phyloP scores from a whole-genome alignment of 2,888 invertebrate genomes.

The Lottia gigantea region DNA sequence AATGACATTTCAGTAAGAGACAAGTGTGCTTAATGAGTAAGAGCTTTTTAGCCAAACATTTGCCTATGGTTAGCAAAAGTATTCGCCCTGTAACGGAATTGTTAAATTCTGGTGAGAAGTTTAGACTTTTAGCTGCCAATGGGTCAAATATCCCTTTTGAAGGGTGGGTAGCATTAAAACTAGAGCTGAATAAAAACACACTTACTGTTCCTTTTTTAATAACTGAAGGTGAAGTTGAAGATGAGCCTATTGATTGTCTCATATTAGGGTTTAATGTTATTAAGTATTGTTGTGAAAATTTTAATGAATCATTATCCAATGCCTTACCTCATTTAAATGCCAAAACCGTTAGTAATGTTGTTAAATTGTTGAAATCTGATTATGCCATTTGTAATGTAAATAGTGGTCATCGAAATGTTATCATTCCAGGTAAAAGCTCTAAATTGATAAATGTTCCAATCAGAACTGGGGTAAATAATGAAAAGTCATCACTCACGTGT shows the following conservation, averaged over 20 bases:
- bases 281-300: neutral
- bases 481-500: too few relatives aligned
- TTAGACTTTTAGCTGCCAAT: neutral
- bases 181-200: neutral
- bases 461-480: too few relatives aligned
- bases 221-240: neutral
- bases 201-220: neutral
- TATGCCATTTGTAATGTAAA: neutral
- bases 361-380: neutral
- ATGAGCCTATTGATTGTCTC: neutral
- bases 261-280: neutral
- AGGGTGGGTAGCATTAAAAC: neutral
- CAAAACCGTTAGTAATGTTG: neutral
- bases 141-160: neutral
- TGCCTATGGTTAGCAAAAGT: neutral
- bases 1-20: neutral
- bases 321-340: neutral
- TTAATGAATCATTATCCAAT: neutral
- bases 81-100: neutral
- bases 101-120: neutral
- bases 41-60: neutral
- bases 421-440: too few relatives aligned
- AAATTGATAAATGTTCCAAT: too few relatives aligned
- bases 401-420: too few relatives aligned
- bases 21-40: neutral